These are phyloP conservation scores for Marmota monax DNA, from an alignment of 2,113 vertebrate species.

Conservation along the genomic window DNA sequence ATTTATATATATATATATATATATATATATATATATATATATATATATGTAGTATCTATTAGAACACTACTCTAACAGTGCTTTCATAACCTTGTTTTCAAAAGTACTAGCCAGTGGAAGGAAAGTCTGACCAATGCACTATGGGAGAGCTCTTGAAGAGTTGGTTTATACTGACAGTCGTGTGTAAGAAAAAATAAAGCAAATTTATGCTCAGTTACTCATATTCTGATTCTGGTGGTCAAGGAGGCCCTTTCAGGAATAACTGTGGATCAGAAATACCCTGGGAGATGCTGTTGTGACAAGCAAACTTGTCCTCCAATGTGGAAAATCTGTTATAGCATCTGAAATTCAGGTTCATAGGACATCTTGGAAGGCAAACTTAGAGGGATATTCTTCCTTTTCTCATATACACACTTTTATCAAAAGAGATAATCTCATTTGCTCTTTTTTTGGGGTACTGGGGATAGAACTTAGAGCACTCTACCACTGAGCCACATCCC, in stretches of 20 bases:
- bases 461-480: no score
- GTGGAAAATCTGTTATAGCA: neutral
- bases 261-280: neutral
- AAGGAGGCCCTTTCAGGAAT: neutral
- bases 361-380: neutral
- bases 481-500: no score
- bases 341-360: neutral
- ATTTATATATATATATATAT: neutral
- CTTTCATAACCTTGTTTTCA: neutral
- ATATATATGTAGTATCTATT: neutral
- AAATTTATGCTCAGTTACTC: neutral
- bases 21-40: no score
- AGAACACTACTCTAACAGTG: neutral
- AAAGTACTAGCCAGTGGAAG: neutral
- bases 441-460: neutral
- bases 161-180: neutral
- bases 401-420: neutral
- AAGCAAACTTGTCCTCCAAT: neutral
- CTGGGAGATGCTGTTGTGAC: conserved; percentile 14
- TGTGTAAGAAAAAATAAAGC: neutral
- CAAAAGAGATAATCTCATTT: neutral
- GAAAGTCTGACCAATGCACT: neutral
- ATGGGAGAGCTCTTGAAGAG: neutral
- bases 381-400: neutral
- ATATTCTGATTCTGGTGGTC: neutral